Conservation (phyloP, 1,140 invertebrate species). For the Bombus waltoni region DNA sequence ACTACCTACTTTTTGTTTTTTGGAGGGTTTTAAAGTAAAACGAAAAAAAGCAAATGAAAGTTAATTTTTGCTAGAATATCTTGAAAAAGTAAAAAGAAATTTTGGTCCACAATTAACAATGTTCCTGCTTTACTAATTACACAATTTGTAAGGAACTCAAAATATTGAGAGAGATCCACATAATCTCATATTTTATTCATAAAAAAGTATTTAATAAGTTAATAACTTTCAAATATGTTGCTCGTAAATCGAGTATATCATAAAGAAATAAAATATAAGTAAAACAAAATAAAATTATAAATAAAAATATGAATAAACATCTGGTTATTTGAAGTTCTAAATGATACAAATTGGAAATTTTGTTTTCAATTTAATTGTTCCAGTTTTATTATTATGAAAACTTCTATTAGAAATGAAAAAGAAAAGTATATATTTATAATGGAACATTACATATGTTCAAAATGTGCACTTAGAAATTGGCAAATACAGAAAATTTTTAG, state of each 20-base stretch:
- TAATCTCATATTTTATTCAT: conserved; percentile 26
- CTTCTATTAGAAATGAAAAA: neutral
- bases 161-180: conserved; percentile 13
- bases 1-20: conserved; percentile 6
- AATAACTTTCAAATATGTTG: conserved; percentile 24
- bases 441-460: neutral
- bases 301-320: conserved; percentile 6
- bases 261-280: neutral
- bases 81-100: conserved; percentile 1
- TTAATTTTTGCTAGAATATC: conserved; percentile 26
- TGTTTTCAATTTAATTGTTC: neutral
- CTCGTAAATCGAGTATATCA: conserved; percentile 1
- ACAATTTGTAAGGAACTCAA: conserved; percentile 22
- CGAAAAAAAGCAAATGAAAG: neutral
- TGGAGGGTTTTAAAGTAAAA: neutral
- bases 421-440: conserved; percentile 5
- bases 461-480: conserved; percentile 14
- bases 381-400: conserved; percentile 7
- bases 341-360: conserved; percentile 6
- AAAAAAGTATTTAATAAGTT: conserved; percentile 14
- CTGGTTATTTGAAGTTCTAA: conserved; percentile 1
- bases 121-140: conserved; percentile 11
- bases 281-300: too few species aligned
- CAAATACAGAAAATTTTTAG: conserved; percentile 39
- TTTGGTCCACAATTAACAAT: conserved; percentile 3